Percentiles rank a stretch among this genome's conserved stretches.
Evolutionary conservation across 2,888 invertebrate genomes (phyloP).

Genomic region (Euproctis similis): DNA sequence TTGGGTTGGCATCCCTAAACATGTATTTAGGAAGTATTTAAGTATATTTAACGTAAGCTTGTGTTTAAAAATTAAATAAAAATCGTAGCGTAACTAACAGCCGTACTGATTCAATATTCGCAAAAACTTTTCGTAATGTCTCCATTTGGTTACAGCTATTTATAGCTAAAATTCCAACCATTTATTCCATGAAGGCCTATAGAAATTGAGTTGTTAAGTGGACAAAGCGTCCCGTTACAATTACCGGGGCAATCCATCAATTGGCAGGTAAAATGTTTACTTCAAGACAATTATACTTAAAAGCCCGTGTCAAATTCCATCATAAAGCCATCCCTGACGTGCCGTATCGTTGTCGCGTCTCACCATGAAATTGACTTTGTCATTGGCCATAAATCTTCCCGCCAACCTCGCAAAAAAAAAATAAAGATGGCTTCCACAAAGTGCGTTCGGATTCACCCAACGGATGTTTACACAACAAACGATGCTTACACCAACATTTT

Average conservation of each 20-base stretch:
- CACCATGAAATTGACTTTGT: constrained; percentile 72
- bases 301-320: constrained; percentile 59
- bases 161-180: neutral
- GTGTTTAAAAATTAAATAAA: no score
- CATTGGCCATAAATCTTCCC: constrained; percentile 68
- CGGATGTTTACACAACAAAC: constrained; percentile 69
- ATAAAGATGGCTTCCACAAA: constrained; percentile 43
- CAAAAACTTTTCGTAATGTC: no score
- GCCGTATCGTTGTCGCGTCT: constrained; percentile 47
- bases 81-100: no score
- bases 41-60: no score
- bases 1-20: no score
- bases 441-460: constrained; percentile 43
- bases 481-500: constrained; percentile 33
- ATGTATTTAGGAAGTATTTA: no score
- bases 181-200: constrained; percentile 24
- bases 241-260: constrained; percentile 58
- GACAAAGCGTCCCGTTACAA: constrained; percentile 33
- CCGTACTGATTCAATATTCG: no score
- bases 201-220: constrained; percentile 62
- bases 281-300: constrained; percentile 63
- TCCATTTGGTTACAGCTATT: neutral
- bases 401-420: constrained; percentile 45
- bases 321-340: constrained; percentile 48
- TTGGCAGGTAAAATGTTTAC: constrained; percentile 70